These are phyloP conservation scores for Aradophagus sp. DNA, from an alignment of 1,140 invertebrate genomes.

Conservation along the genomic window DNA sequence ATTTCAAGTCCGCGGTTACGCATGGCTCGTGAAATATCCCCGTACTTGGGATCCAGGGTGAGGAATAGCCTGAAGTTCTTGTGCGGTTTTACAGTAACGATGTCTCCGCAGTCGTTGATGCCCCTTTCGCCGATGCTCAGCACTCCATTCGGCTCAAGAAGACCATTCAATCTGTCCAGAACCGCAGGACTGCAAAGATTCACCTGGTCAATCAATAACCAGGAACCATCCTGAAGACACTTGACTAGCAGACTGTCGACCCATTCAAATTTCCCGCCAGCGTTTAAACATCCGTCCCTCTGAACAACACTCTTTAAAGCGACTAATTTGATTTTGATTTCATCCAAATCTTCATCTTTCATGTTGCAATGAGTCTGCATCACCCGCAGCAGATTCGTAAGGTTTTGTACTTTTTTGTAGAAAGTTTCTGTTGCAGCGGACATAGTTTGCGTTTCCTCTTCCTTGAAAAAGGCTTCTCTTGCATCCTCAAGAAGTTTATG, in stretches of 20 bases:
- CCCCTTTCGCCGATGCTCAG: constrained; percentile 95
- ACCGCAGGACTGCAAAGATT: constrained; percentile 98
- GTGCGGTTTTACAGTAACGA: constrained; percentile 88
- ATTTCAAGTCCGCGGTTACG: constrained; percentile 97
- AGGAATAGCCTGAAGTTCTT: constrained; percentile 95
- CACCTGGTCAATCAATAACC: constrained; percentile 96
- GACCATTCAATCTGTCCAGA: constrained; percentile 94
- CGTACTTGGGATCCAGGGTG: constrained; percentile 94
- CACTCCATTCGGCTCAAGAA: constrained; percentile 94
- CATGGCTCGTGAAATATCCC: constrained; percentile 98
- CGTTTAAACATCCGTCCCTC: constrained; percentile 79
- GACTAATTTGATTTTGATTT: constrained; percentile 68
- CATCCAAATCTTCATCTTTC: constrained; percentile 58
- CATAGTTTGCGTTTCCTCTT: constrained; percentile 62
- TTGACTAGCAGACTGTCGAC: constrained; percentile 95
- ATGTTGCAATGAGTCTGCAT: constrained; percentile 54
- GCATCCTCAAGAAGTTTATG: constrained; percentile 63
- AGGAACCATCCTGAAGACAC: constrained; percentile 88
- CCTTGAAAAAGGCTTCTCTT: constrained; percentile 18
- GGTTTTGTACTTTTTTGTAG: constrained; percentile 70
- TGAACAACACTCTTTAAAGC: constrained; percentile 68
- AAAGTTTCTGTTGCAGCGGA: constrained; percentile 76
- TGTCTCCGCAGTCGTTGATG: constrained; percentile 80
- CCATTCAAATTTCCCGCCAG: constrained; percentile 97
- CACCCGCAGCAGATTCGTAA: constrained; percentile 55